phyloP scores from a whole-genome alignment of 35 echinoderm and acorn worm genomes.

The Antedon bifida region DNA sequence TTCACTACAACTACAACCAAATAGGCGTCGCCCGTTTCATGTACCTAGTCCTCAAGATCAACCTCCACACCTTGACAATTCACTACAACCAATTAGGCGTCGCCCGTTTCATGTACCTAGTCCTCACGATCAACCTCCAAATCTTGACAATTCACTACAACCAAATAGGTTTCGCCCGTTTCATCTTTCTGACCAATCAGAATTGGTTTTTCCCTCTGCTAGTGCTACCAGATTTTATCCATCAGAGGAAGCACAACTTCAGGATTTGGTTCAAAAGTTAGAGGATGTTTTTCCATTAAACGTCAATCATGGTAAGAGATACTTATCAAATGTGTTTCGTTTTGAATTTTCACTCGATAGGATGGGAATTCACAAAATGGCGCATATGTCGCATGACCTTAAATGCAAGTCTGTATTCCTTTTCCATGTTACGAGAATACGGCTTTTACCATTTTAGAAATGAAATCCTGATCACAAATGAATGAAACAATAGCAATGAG shows the following conservation, averaged over 20 bases:
- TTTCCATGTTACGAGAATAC: too few species aligned
- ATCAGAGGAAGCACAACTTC: slow-evolving; percentile 61
- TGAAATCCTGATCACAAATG: too few species aligned
- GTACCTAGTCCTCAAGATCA: neutral
- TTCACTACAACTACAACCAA: too few species aligned
- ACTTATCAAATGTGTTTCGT: too few species aligned
- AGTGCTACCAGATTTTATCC: slow-evolving; percentile 48
- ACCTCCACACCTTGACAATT: neutral
- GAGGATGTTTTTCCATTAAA: slow-evolving; percentile 44
- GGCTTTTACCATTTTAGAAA: too few species aligned
- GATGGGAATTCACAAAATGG: too few species aligned
- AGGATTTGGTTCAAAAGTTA: slow-evolving; percentile 66
- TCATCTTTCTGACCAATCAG: slow-evolving; percentile 54
- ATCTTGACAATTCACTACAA: slow-evolving; percentile 11
- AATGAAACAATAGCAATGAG: too few species aligned
- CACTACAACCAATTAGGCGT: neutral
- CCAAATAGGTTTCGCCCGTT: slow-evolving; percentile 31
- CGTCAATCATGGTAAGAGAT: neutral
- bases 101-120: neutral
- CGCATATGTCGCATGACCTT: neutral
- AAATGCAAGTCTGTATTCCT: too few species aligned
- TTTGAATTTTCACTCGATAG: too few species aligned
- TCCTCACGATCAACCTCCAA: slow-evolving; percentile 9
- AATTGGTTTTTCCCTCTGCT: slow-evolving; percentile 47
- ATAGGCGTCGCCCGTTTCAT: neutral